A percentile compares a stretch with the other conserved stretches of the same genome.
Evolutionary conservation across 2,888 invertebrate genomes (phyloP).

Genomic region (Drosophila prolongata): DNA sequence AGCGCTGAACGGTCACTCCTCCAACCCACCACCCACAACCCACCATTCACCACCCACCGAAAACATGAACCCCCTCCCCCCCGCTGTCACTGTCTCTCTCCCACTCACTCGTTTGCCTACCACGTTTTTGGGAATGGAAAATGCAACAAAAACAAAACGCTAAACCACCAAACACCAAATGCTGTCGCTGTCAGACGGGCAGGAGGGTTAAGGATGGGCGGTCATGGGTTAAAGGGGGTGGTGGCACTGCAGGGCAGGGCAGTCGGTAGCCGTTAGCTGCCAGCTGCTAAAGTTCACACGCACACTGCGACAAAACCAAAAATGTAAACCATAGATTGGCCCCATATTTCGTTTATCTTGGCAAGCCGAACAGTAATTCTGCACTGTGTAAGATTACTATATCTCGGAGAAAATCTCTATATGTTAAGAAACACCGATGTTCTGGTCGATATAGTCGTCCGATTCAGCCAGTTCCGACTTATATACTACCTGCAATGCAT

Average conservation of each 20-base stretch:
- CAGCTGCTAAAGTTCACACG: conserved; percentile 75
- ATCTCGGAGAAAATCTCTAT: no score
- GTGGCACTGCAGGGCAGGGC: conserved; percentile 9
- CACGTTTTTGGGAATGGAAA: conserved; percentile 3
- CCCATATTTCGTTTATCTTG: no score
- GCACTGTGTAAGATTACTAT: no score
- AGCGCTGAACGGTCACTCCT: conserved; percentile 31
- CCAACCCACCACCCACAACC: not conserved
- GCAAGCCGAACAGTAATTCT: no score
- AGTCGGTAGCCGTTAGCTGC: conserved; percentile 40
- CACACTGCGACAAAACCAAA: conserved; percentile 13
- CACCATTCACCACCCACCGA: not conserved
- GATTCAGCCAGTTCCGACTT: no score
- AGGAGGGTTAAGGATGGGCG: conserved; percentile 13
- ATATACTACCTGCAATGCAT: no score
- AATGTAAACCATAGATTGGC: not conserved
- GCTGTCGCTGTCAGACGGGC: conserved; percentile 65
- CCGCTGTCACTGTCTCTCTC: no score
- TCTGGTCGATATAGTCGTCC: no score
- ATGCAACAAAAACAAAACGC: conserved; percentile 67
- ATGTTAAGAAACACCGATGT: no score
- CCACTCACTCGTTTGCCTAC: not conserved
- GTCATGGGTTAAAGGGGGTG: conserved; percentile 21
- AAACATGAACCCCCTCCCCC: not conserved
- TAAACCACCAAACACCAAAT: conserved; percentile 79